Evolutionary conservation across 2,888 invertebrate species (phyloP), one percentile per base, ranked within the genome.

Genomic region (Drosophila stalkeri): DNA sequence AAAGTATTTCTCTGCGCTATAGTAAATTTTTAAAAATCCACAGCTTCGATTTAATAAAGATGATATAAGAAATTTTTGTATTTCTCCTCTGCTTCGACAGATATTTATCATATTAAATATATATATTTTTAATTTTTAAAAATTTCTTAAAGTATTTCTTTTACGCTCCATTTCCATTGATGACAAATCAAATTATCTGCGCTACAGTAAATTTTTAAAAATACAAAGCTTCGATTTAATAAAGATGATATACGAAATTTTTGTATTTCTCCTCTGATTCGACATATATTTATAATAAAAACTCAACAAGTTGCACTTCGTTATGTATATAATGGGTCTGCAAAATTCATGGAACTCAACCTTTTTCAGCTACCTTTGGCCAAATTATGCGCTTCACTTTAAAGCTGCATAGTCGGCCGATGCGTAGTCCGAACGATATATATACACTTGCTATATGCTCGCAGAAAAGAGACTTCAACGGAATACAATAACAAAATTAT

Each of bases 401-500:
- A 73, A 80, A 69, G 77, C 73, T 37, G 57, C 55, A 70, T 66
- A 61, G 49, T 57, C 56, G 33, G 49, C 7, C 37, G 43, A 64
- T 65, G 65, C 65, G 35, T 39, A 39, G 57, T 51, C 72, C 37
- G 20, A 14, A 27, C 18, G 47, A 68, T 64, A 68, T 64, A 68
- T 64, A 77, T 69, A 57, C 77, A 77, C 77, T 77, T 77, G 77
- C 66, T 64, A 27, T 72, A 47, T 59, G 46, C 44, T 60, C 52
- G 59, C 55, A 33, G 55, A 46, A 52, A 14, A 55, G 54, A 27
- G 23, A 55, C 64, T 81, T 81, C 75, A 31, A 61, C 46, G 55
- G 79, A 87, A 86, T 75, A 88, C 85, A 85, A 89, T 89, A 86
- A 86, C 82, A 77, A 88, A 84, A 84, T 88, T 89, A 90, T 90